phyloP scores from a whole-genome alignment of 1,140 invertebrate genomes.

The Frieseomelitta varia region DNA sequence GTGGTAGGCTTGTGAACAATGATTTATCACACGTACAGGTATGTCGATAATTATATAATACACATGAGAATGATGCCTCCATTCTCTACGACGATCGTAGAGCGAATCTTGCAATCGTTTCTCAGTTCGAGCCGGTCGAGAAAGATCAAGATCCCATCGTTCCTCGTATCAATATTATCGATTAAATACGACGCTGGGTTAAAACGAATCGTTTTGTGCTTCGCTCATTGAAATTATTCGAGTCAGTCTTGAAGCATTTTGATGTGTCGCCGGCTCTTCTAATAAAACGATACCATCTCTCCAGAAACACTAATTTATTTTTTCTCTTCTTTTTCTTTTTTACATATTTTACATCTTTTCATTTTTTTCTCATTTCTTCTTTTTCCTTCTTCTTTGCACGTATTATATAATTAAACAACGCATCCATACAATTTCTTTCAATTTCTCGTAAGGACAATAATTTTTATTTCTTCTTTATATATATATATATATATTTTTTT shows the following conservation, averaged over 20 bases:
- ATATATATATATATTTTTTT: background rate
- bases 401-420: background rate
- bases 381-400: background rate
- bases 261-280: background rate
- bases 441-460: background rate
- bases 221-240: background rate
- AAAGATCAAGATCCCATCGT: background rate
- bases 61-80: constrained; percentile 5
- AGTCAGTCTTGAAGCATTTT: constrained; percentile 27
- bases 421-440: constrained; percentile 17
- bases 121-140: background rate
- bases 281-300: background rate
- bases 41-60: constrained; percentile 5
- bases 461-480: background rate
- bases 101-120: background rate
- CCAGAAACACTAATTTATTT: background rate
- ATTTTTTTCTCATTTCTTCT: background rate
- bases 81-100: background rate
- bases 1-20: constrained; percentile 7
- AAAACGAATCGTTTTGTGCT: background rate
- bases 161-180: background rate
- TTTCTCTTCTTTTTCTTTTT: background rate
- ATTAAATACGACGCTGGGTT: background rate
- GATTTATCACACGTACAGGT: constrained; percentile 28
- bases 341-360: background rate